Evolutionary conservation across 1,140 invertebrate species (phyloP), one percentile per base, ranked within the genome.

Genomic region (Saxidomus purpurata): DNA sequence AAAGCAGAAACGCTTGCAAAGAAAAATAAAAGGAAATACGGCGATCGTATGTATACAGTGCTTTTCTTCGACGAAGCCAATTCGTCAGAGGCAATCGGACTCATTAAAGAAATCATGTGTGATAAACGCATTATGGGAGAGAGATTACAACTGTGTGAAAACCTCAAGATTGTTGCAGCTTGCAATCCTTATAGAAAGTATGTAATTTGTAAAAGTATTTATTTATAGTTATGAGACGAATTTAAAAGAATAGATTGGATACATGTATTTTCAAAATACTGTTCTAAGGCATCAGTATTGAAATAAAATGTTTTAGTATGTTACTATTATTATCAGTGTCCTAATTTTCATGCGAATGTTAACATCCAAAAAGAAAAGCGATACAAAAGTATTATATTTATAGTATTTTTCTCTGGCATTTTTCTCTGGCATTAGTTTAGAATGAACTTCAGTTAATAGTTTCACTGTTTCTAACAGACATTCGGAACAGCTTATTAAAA

Each of bases 11-110:
- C 77, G 49, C 63, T 92, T 13, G 92, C 94, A 17, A 80, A 81
- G 4, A 19, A 94, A 91, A 71, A 95, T 93, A 52, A 40, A 25
- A 52, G 90, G 25, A 47, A 90, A 13, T 84, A 89, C 34, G 87
- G 77, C 13, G 22, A 86, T 17, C 84, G 83, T 17, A 91, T 95
- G 19, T 92, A 93, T 74, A 95, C 94, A 43, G 93, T 95, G 8
- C 71, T 95, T 61, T 95, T 95, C 89, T 95, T 95, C 90, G 95
- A 95, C 89, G 95, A 95, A 84, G 94, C 94, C 2, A 95, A 95
- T 91, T 95, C 95, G n/a, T 95, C 95, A 38, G 93, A 94, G 81
- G 84, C 91, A 22, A 92, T 94, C 43, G 93, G 93, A 71, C 52
- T 92, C 28, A 92, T 94, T 25, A 93, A 94, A 77, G 93, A 93